Conservation (phyloP, 1,140 invertebrate genomes). For the Linepithema humile region DNA sequence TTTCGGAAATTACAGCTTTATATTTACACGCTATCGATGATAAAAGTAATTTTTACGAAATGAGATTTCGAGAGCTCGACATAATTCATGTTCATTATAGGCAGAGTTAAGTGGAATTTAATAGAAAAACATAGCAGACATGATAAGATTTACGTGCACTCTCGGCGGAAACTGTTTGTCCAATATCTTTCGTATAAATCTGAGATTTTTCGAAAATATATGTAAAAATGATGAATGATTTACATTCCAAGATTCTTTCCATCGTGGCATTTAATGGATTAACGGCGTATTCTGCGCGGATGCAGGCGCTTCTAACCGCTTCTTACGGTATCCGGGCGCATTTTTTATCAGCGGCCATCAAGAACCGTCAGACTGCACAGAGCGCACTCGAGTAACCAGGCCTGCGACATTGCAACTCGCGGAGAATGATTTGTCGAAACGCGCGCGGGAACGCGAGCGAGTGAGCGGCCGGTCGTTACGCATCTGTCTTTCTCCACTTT, state of each 20-base stretch:
- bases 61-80: neutral
- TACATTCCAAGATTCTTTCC: neutral
- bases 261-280: conserved; percentile 15
- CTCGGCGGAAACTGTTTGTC: neutral
- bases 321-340: conserved; percentile 48
- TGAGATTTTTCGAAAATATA: neutral
- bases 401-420: conserved; percentile 30
- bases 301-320: conserved; percentile 17
- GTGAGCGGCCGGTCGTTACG: neutral
- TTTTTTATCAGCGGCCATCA: conserved; percentile 29
- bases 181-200: neutral
- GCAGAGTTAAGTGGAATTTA: too few relatives aligned
- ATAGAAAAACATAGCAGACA: too few relatives aligned
- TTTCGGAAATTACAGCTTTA: neutral
- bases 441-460: conserved; percentile 46
- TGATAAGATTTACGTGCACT: too few relatives aligned
- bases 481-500: conserved; percentile 38
- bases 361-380: neutral
- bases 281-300: conserved; percentile 36
- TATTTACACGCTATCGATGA: neutral
- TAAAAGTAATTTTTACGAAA: neutral
- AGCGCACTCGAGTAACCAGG: neutral
- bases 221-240: neutral
- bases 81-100: neutral
- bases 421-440: conserved; percentile 63